Evolutionary conservation across 2,113 vertebrate species (phyloP).

Genomic region (Ptychochromis oligacanthus): DNA sequence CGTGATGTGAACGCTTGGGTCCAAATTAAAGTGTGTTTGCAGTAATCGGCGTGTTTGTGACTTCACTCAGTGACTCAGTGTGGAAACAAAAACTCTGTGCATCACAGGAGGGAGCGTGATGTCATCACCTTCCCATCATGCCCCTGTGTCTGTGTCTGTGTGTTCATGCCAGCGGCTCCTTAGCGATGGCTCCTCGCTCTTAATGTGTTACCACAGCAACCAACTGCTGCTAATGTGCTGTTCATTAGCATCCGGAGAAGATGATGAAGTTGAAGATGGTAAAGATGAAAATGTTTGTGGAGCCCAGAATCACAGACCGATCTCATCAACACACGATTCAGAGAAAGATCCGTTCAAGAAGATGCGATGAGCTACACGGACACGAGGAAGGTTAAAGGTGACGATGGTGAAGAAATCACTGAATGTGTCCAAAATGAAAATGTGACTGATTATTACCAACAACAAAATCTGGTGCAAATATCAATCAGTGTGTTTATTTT

Average conservation of each 20-base stretch:
- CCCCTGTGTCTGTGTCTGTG: conserved; percentile 16
- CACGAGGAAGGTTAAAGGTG: too few relatives aligned
- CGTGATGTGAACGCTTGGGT: not conserved
- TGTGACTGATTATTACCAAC: too few relatives aligned
- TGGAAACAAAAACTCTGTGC: conserved; percentile 15
- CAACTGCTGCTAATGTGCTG: conserved; percentile 22
- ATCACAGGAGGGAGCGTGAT: conserved; percentile 22
- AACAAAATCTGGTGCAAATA: too few relatives aligned
- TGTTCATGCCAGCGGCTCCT: conserved; percentile 31
- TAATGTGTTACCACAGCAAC: conserved; percentile 50
- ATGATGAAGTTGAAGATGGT: not conserved
- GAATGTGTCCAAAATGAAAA: too few relatives aligned
- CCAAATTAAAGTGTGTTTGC: not conserved
- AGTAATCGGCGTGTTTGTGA: not conserved
- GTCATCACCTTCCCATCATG: conserved; percentile 36
- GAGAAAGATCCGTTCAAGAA: too few relatives aligned
- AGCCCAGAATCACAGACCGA: not conserved
- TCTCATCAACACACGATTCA: rapidly evolving
- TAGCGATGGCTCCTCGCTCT: not conserved
- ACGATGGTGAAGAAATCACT: too few relatives aligned
- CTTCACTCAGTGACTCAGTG: conserved; percentile 24
- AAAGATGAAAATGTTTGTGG: not conserved
- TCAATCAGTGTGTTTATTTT: too few relatives aligned
- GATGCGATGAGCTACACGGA: too few relatives aligned
- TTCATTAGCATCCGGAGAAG: conserved; percentile 32